Percentiles rank a stretch among this genome's conserved stretches.
These are phyloP conservation scores for Drosophila crucigera DNA, from an alignment of 2,888 invertebrate species.

Conservation along the genomic window DNA sequence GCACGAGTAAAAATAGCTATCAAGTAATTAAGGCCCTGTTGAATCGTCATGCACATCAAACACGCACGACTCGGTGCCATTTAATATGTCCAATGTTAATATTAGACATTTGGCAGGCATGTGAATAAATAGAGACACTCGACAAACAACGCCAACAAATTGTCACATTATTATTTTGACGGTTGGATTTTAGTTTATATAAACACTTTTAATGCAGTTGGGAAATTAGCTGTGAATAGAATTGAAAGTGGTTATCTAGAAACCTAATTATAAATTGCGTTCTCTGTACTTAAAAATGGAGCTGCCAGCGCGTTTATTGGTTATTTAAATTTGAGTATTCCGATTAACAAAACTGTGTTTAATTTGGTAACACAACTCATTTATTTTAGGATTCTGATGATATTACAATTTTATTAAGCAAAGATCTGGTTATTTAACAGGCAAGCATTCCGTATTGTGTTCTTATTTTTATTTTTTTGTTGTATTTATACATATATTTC, in stretches of 20 bases:
- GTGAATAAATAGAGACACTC: constrained; percentile 7
- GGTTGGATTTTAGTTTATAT: constrained; percentile 17
- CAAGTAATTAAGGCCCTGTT: constrained; percentile 67
- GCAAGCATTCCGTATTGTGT: too few relatives aligned
- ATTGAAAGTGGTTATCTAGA: not conserved
- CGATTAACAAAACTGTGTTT: not conserved
- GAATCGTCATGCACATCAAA: constrained; percentile 51
- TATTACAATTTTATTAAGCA: not conserved
- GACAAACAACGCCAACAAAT: constrained; percentile 23
- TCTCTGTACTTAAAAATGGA: not conserved
- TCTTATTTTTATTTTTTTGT: not conserved
- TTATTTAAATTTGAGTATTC: not conserved
- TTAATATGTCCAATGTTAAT: constrained; percentile 22
- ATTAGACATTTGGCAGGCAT: not conserved
- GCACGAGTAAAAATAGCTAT: constrained; percentile 41
- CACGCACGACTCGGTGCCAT: constrained; percentile 37
- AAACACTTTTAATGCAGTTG: not conserved
- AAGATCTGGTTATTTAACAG: not conserved
- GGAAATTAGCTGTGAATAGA: constrained; percentile 13
- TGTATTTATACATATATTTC: too few relatives aligned
- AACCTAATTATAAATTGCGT: not conserved
- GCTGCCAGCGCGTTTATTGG: not conserved
- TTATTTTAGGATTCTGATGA: fast-evolving
- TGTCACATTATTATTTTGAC: constrained; percentile 30
- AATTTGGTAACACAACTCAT: not conserved